Evolutionary conservation across 1,140 invertebrate species (phyloP), one percentile per base, ranked within the genome.

Genomic region (Harpegnathos saltator): DNA sequence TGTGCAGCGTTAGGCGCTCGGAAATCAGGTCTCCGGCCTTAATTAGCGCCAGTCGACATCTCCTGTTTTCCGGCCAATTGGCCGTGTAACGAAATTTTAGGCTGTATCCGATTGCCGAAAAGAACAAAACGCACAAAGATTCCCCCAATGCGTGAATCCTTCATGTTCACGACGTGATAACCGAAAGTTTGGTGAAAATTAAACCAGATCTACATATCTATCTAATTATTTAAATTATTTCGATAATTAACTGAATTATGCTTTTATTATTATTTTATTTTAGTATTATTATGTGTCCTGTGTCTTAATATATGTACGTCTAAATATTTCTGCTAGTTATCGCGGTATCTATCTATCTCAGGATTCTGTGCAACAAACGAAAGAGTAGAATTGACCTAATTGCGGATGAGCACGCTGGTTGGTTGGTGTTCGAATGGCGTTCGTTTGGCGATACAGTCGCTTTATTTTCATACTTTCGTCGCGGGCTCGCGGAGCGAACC

Each of bases 21-120:
- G 63, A 73, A 48, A 72, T 83, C 71, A 66, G 62, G 29, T 62
- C 75, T 61, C 48, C 50, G 85, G 82, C n/a, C 56, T 50, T 87
- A 84, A 87, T 87, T 87, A 87, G 44, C 56, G 54, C 48, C n/a
- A 69, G 73, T 78, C 56, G 59, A 68, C 72, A 75, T 87, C 87
- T 86, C 85, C 83, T 65, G 71, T 83, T 87, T 87, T 52, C 58
- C 48, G 24, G 54, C 48, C 72, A 78, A 87, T 87, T 73, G 86
- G 56, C 38, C 38, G 22, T 22, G 38, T 38, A 38, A 48, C 38
- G 1, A 26, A 68, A 80, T 26, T 83, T 71, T 15, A 24, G 15
- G 3, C 50, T 63, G 0, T 50, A 5, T 54, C n/a, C 44, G n/a
- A 15, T 14, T 48, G 22, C 11, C 38, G 66, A 19, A 54, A 15